phyloP scores from a whole-genome alignment of 2,113 vertebrate species.

The Peromyscus polionotus region DNA sequence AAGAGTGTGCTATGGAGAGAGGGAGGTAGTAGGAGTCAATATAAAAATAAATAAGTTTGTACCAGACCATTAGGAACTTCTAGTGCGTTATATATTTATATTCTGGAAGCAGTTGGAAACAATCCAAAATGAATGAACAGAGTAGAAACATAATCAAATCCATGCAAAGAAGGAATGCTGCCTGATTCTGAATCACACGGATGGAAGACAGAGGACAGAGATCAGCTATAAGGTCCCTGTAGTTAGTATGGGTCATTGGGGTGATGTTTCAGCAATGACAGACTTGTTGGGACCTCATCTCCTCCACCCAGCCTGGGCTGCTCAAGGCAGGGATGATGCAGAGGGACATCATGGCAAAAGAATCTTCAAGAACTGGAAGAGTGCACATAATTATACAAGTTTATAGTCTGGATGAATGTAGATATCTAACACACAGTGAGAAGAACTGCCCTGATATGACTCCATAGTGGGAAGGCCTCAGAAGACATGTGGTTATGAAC shows the following conservation, averaged over 20 bases:
- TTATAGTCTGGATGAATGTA: neutral
- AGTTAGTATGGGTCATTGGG: neutral
- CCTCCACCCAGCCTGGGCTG: accelerated
- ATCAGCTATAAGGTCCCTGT: neutral
- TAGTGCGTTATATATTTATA: neutral
- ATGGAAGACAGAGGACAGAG: neutral
- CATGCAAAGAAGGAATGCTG: neutral
- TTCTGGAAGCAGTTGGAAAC: neutral
- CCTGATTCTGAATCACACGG: neutral
- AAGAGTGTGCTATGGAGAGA: neutral
- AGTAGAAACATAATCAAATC: neutral
- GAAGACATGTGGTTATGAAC: neutral
- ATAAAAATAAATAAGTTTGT: neutral
- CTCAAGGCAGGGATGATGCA: accelerated
- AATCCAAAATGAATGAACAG: neutral
- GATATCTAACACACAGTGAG: neutral
- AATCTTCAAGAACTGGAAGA: neutral
- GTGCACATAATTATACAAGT: no score
- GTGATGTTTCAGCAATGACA: neutral
- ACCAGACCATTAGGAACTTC: neutral
- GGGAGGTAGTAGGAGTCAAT: neutral
- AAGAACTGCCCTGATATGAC: neutral
- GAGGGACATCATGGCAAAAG: accelerated
- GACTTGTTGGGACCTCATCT: neutral
- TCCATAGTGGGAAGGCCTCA: neutral